Conservation (phyloP, 2,113 vertebrate genomes). For the Urocolius indicus region DNA sequence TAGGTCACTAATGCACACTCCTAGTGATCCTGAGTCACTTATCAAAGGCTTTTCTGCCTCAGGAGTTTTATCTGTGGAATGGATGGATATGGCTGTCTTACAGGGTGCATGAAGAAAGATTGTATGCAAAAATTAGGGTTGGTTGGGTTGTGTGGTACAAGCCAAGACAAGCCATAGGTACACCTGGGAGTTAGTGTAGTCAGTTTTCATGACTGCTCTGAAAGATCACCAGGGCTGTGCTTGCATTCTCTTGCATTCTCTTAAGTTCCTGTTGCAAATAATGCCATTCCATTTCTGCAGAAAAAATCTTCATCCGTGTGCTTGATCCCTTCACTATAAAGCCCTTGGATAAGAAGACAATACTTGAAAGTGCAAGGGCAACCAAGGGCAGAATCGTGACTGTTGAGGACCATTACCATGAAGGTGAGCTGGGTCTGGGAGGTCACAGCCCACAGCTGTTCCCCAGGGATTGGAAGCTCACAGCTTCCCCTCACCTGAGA, state of each 20-base stretch:
- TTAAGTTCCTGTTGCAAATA: not conserved
- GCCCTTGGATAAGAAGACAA: constrained; percentile 91
- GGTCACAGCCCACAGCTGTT: not conserved
- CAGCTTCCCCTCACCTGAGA: not conserved
- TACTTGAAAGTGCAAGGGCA: constrained; percentile 86
- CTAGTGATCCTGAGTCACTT: not conserved
- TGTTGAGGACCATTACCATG: constrained; percentile 94
- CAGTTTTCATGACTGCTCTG: not conserved
- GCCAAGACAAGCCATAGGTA: not conserved
- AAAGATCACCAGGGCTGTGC: not conserved
- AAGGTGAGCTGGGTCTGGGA: constrained; percentile 77
- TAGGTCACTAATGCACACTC: not conserved
- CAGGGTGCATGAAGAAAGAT: not conserved
- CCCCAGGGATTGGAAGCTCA: not conserved
- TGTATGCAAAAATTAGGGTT: not conserved
- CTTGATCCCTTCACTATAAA: constrained; percentile 95
- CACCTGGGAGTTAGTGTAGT: not conserved
- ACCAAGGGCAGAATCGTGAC: constrained; percentile 92
- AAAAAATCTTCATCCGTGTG: constrained; percentile 86
- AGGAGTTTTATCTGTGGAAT: not conserved
- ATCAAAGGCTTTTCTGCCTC: not conserved
- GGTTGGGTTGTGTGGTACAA: not conserved
- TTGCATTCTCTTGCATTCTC: not conserved
- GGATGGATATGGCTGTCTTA: not conserved
- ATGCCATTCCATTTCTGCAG: constrained; percentile 70